phyloP scores from a whole-genome alignment of 1,140 invertebrate species.

The Aphidius ervi region DNA sequence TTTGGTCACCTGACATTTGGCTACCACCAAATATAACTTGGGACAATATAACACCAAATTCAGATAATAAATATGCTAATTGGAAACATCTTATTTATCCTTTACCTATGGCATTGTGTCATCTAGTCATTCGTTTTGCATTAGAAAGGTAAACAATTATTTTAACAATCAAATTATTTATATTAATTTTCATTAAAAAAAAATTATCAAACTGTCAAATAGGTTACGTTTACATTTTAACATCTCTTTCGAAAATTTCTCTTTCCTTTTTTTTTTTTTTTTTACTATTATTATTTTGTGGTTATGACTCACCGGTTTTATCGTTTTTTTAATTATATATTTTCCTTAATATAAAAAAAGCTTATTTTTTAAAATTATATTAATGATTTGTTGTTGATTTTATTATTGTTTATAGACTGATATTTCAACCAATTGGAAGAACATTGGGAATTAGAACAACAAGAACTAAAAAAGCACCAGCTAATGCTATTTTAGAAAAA shows the following conservation, averaged over 20 bases:
- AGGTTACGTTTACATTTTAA: no score
- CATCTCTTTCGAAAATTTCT: no score
- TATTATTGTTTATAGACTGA: no score
- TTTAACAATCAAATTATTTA: no score
- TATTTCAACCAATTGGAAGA: constrained; percentile 60
- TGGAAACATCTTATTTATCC: constrained; percentile 78
- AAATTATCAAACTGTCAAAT: no score
- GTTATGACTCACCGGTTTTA: no score
- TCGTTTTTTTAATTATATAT: not conserved
- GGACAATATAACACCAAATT: constrained; percentile 76
- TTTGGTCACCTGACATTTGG: constrained; percentile 84
- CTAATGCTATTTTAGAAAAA: constrained; percentile 68
- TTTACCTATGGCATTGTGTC: constrained; percentile 72
- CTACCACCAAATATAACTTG: constrained; percentile 86
- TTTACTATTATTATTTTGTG: no score
- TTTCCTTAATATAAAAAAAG: not conserved
- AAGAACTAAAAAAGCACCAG: constrained; percentile 67
- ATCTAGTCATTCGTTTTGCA: constrained; percentile 70
- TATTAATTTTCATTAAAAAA: no score
- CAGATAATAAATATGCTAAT: constrained; percentile 74
- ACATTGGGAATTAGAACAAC: constrained; percentile 74
- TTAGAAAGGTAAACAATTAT: constrained; percentile 67
- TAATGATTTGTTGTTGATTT: not conserved
- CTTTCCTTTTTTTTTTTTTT: no score
- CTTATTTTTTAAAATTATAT: constrained; percentile 19